Evolutionary conservation across 2,888 invertebrate species (phyloP).

Genomic region (Nematopogon swammerdamellus): DNA sequence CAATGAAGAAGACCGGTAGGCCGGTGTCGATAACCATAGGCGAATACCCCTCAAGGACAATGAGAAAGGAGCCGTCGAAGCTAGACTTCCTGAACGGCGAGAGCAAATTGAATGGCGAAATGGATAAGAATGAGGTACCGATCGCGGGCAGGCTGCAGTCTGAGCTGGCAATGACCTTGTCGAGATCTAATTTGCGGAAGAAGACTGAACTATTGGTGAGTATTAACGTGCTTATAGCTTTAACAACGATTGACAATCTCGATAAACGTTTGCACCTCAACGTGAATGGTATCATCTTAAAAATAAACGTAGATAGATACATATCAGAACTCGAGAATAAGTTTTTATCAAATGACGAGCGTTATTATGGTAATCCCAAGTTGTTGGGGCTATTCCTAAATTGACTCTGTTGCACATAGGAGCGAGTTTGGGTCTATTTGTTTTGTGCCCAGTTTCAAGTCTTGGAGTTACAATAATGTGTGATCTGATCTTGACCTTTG

Average conservation of each 20-base stretch:
- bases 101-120: constrained; percentile 36
- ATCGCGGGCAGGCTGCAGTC: constrained; percentile 67
- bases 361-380: too few relatives aligned
- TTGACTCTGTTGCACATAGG: too few relatives aligned
- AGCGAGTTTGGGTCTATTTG: too few relatives aligned
- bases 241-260: background rate
- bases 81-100: constrained; percentile 61
- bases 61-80: constrained; percentile 64
- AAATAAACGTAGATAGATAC: background rate
- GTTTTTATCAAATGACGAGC: too few relatives aligned
- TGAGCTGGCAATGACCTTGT: constrained; percentile 71
- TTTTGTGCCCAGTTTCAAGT: too few relatives aligned
- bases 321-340: background rate
- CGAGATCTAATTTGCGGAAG: constrained; percentile 72
- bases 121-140: constrained; percentile 41
- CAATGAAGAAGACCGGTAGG: constrained; percentile 54
- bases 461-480: too few relatives aligned
- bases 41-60: constrained; percentile 60
- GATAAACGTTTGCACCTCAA: background rate
- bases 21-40: constrained; percentile 70
- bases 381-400: too few relatives aligned
- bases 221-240: constrained; percentile 9
- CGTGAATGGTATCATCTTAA: background rate
- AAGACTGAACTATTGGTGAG: constrained; percentile 65
- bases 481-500: too few relatives aligned